Base-by-base conservation (phyloP, 2,113 vertebrate genomes). In the Cyanoderma ruficeps region DNA sequence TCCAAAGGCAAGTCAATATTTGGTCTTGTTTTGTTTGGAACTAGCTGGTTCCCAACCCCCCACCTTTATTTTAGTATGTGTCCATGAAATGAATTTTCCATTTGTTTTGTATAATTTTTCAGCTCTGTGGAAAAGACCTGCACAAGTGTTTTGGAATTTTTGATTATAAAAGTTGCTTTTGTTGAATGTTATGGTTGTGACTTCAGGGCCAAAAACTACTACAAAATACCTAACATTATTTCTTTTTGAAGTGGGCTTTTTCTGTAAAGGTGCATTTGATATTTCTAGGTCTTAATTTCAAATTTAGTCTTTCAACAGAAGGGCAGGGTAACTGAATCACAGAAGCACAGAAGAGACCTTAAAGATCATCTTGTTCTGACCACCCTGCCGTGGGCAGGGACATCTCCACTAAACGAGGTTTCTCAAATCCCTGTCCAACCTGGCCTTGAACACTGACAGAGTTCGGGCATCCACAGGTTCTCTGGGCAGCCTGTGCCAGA, bases 31-130 rank as follows among this genome's bases (percentile, higher is more conserved):
- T 88, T 86, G 22, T 79, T 83, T 80, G 80, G 46, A 76, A 42
- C 59, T 64, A 86, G 27, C 30, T 60, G 17, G 35, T 83, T 94
- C 83, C 63, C 90, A 90, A 85, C 88, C 44, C 88, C 20, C 46
- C 49, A 35, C 79, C 92, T 90, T 92, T 93, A 72, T 94, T 97
- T 96, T 61, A 59, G 55, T 61, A 80, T 92, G 94, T 88, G 83
- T 93, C 82, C 49, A 18, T 90, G 85, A 83, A 95, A 96, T 93
- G 15, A 90, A 85, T 90, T 95, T 94, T 92, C 53, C 42, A n/a
- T 83, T 92, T 95, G 68, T 80, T 94, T 93, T 92, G 75, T 65
- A 47, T 65, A 6, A 72, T 76, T 90, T 90, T 90, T 90, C 60
- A 86, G 9, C 46, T 88, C 85, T 80, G 75, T 80, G 68, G 61